Evolutionary conservation across 2,797 vertebrate genomes (phyloP).

Genomic region (Acanthopagrus latus): DNA sequence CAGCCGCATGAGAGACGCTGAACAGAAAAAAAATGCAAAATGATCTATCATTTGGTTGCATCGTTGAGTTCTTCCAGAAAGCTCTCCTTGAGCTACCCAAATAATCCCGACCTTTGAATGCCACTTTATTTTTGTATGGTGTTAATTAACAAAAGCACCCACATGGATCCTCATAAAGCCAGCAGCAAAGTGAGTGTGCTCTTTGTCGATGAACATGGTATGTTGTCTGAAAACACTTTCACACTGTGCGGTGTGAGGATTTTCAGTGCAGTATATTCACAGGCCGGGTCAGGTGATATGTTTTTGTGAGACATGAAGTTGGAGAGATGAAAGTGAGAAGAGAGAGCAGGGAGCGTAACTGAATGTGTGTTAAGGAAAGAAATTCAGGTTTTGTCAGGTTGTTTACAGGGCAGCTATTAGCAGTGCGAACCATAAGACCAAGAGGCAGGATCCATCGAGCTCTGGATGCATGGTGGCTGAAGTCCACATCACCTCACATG

Average conservation of each 20-base stretch:
- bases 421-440: constrained; percentile 2
- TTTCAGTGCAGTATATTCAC: constrained; percentile 22
- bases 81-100: constrained; percentile 23
- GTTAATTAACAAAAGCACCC: constrained; percentile 4
- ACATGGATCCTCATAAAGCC: constrained; percentile 19
- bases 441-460: background rate
- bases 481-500: constrained; percentile 5
- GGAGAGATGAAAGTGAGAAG: constrained; percentile 51
- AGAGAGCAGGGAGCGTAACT: constrained; percentile 8
- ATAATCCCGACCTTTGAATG: constrained; percentile 30
- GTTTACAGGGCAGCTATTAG: constrained; percentile 6
- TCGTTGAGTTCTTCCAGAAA: constrained; percentile 22
- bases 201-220: background rate
- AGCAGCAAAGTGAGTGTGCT: background rate
- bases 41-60: constrained; percentile 27
- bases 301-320: constrained; percentile 35
- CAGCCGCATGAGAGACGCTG: constrained; percentile 67
- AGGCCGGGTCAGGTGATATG: constrained; percentile 11
- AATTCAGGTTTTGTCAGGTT: constrained; percentile 10
- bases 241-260: constrained; percentile 16
- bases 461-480: constrained; percentile 30
- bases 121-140: constrained; percentile 58
- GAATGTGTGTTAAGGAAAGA: constrained; percentile 21
- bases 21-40: constrained; percentile 4
- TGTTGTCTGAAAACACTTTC: constrained; percentile 9